Percentiles rank a stretch among this genome's conserved stretches.
Evolutionary conservation across 2,888 invertebrate species (phyloP).

Genomic region (Spatulosminthurus flaviceps): DNA sequence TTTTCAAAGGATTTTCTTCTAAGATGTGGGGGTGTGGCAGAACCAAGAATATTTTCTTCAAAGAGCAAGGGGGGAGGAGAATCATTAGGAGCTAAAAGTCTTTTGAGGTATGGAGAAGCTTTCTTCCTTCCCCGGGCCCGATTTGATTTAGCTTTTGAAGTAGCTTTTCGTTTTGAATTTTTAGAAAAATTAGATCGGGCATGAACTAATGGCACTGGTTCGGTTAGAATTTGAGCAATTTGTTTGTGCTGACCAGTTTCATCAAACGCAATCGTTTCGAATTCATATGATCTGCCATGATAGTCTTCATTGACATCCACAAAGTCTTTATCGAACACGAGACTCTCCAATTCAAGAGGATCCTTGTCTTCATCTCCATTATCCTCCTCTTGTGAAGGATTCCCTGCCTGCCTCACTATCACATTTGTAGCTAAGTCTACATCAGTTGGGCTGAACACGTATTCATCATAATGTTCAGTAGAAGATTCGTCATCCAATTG

Average conservation of each 20-base stretch:
- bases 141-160: slow-evolving; percentile 5
- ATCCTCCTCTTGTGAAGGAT: background rate
- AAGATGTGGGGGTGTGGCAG: background rate
- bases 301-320: slow-evolving; percentile 12
- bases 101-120: background rate
- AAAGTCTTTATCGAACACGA: slow-evolving; percentile 31
- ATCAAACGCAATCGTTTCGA: slow-evolving; percentile 44
- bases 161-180: background rate
- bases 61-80: background rate
- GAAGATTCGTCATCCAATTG: background rate
- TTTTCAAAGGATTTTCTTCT: slow-evolving; percentile 22
- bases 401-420: slow-evolving; percentile 37
- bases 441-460: slow-evolving; percentile 32
- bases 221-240: slow-evolving; percentile 50
- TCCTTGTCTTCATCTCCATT: slow-evolving; percentile 34
- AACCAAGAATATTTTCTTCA: slow-evolving; percentile 15
- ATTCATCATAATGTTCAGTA: slow-evolving; percentile 19
- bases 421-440: slow-evolving; percentile 45
- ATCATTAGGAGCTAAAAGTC: background rate
- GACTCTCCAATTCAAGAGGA: slow-evolving; percentile 36
- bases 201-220: slow-evolving; percentile 19
- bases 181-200: background rate
- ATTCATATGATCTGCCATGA: slow-evolving; percentile 28
- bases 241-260: slow-evolving; percentile 42
- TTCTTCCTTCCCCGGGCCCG: background rate